These are phyloP conservation scores for Napeogenes inachia DNA, from an alignment of 2,888 invertebrate genomes.

Conservation along the genomic window DNA sequence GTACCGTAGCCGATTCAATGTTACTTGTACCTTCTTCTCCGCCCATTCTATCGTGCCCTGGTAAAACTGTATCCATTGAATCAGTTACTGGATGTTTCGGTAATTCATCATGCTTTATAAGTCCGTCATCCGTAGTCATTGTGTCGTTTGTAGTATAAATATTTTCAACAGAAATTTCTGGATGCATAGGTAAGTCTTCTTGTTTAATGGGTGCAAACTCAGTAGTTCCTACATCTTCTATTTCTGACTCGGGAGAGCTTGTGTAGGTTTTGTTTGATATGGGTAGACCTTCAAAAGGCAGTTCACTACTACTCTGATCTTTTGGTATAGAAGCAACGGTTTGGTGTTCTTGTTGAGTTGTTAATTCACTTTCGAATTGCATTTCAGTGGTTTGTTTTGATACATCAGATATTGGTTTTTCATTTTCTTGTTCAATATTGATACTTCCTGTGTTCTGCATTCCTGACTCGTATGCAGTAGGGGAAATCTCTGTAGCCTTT, in stretches of 20 bases:
- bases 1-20: background rate
- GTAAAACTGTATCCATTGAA: constrained; percentile 1
- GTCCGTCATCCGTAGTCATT: background rate
- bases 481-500: background rate
- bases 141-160: constrained; percentile 5
- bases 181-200: constrained; percentile 1
- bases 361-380: background rate
- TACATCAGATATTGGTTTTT: constrained; percentile 5
- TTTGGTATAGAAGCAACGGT: background rate
- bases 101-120: constrained; percentile 1
- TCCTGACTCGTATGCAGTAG: background rate
- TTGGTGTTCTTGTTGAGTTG: background rate
- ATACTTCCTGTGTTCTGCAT: background rate
- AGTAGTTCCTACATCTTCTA: constrained; percentile 9
- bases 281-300: background rate
- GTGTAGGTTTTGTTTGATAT: background rate
- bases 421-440: background rate
- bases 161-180: constrained; percentile 9
- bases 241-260: background rate
- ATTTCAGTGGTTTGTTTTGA: constrained; percentile 9
- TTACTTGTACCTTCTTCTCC: background rate
- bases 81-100: constrained; percentile 9
- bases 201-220: constrained; percentile 5
- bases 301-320: background rate
- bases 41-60: background rate